These are phyloP conservation scores for Euphysa ruthae DNA, from an alignment of 30 jellyfish, hydroid and myxozoan genomes.

Conservation along the genomic window DNA sequence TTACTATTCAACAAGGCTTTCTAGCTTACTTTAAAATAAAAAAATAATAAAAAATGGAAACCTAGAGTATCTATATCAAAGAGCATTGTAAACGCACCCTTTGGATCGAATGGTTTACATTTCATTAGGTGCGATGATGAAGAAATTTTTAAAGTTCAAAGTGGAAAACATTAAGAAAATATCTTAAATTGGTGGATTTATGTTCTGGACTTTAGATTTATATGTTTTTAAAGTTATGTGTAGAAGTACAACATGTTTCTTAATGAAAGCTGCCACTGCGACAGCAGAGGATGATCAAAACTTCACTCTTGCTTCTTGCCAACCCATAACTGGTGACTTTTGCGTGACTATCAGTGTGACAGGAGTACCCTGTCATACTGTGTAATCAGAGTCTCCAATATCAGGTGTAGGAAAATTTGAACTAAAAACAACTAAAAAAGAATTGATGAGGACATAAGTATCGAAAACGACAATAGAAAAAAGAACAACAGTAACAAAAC, in stretches of 20 bases:
- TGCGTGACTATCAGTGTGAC: no score
- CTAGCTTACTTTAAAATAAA: conserved; percentile 27
- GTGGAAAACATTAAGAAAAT: conserved; percentile 5
- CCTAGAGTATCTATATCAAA: background rate
- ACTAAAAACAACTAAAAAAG: no score
- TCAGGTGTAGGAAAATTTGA: no score
- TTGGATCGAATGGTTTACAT: conserved; percentile 20
- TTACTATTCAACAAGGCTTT: conserved; percentile 23
- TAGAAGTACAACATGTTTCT: conserved; percentile 8
- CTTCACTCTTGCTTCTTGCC: no score
- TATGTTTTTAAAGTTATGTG: conserved; percentile 26
- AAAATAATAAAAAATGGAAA: conserved; percentile 5
- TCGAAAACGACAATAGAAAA: no score
- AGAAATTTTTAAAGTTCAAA: conserved; percentile 21
- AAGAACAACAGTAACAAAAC: no score
- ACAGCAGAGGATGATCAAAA: conserved; percentile 13
- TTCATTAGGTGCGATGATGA: conserved; percentile 34
- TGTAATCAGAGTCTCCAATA: no score
- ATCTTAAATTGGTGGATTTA: conserved; percentile 16
- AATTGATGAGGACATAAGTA: no score
- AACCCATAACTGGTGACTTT: no score
- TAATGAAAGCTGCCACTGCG: conserved; percentile 20
- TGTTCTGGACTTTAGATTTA: conserved; percentile 41
- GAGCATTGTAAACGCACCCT: conserved; percentile 24
- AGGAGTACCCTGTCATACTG: no score